Base-by-base conservation (phyloP, 2,888 invertebrate genomes). In the Resseliella maxima region DNA sequence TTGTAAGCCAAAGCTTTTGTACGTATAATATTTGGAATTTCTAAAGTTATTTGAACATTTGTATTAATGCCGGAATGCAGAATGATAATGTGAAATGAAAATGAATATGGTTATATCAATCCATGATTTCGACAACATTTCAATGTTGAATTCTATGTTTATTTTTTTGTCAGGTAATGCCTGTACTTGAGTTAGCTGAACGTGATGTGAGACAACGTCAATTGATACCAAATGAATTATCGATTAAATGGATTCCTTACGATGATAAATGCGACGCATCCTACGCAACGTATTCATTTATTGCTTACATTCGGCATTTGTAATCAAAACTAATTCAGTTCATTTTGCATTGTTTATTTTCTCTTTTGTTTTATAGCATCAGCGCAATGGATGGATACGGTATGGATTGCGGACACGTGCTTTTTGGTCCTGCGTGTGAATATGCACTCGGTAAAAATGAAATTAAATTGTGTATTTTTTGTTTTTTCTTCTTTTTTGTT, bases 371-470 rank as follows among this genome's bases (percentile, higher is more conserved):
- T n/a, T n/a, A n/a, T n/a, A n/a, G 95, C 86, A 94, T 95, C 86
- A 93, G 93, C 0, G 94, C 95, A 0, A 94, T 96, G 88, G 94
- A 95, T 88, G 94, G 94, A 0, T 94, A 94, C 89, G 93, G 92
- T 21, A 91, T 93, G 87, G 93, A 94, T 88, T 95, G 95, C 90
- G 94, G 95, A 0, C 94, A 96, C 89, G 94, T 96, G 0, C 94
- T 96, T 89, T 94, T 97, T 88, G 96, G 96, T 15, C 96, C 96
- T 0, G 93, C 95, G 0, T 97, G 96, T 88, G 96, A 97, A 89
- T 96, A 94, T 90, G 94, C 95, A 41, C 90, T 96, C 86, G 96
- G 96, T 96, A 91, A 93, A 45, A n/a, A 41, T 85, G 2, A 24
- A n/a, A 36, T 46, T 41, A n/a, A 45, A 46, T 85, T 85, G 15